Evolutionary conservation across 2,113 vertebrate species (phyloP).

Genomic region (Xyrauchen texanus): DNA sequence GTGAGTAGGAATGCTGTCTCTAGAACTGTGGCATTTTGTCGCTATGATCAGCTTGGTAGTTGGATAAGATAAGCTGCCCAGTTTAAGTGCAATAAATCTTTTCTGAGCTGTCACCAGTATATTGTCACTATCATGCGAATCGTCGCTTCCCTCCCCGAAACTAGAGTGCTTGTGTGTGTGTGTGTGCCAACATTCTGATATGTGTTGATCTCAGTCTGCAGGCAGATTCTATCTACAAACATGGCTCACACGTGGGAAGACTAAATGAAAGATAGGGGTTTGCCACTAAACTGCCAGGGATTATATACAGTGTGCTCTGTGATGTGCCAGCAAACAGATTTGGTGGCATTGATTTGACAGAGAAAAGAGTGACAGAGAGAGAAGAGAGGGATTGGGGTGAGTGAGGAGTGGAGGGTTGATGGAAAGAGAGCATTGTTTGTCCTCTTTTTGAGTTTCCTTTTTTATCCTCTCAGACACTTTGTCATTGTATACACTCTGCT

Average conservation of each 20-base stretch:
- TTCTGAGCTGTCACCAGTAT: neutral
- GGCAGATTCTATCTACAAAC: slow-evolving; percentile 75
- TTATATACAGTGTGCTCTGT: slow-evolving; percentile 74
- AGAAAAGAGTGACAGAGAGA: slow-evolving; percentile 61
- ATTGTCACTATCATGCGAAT: neutral
- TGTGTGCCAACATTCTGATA: slow-evolving; percentile 10
- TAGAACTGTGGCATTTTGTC: neutral
- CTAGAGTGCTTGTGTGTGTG: slow-evolving; percentile 12
- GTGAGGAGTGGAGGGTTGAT: slow-evolving; percentile 34
- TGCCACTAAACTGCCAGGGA: slow-evolving; percentile 76
- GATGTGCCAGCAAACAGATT: slow-evolving; percentile 75
- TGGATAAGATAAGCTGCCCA: neutral
- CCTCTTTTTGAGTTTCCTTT: neutral
- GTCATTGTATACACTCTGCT: slow-evolving; percentile 28
- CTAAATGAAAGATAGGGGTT: slow-evolving; percentile 71
- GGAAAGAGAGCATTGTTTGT: neutral
- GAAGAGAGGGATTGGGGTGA: slow-evolving; percentile 48
- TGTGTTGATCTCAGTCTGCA: slow-evolving; percentile 56
- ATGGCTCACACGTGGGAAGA: slow-evolving; percentile 66
- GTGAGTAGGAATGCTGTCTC: neutral
- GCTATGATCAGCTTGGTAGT: neutral
- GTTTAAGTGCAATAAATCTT: slow-evolving; percentile 10
- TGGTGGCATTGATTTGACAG: slow-evolving; percentile 66
- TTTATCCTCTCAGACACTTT: slow-evolving; percentile 37
- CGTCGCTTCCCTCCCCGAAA: slow-evolving; percentile 47